Base-by-base conservation (phyloP, 2,888 invertebrate species). In the Baccha elongata region DNA sequence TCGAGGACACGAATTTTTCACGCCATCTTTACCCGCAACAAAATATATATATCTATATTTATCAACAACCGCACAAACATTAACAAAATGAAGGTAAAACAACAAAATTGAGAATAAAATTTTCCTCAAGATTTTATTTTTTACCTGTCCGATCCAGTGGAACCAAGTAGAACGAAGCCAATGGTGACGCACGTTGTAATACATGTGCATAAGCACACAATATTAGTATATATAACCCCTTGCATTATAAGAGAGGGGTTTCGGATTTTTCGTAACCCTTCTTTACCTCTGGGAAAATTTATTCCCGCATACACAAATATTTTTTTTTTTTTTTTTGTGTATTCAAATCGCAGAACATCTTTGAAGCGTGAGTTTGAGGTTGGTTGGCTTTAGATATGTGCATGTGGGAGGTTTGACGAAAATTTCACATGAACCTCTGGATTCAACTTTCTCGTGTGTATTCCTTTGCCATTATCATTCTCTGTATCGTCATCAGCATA, bases 101-200 rank as follows among this genome's bases (percentile, higher is more conserved):
- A 53, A 3, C 0, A 32, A 32, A 32, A 55, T 17, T 68, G 64
- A 80, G 67, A 68, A 69, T 64, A 71, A n/a, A 58, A 67, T 67
- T 83, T 83, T 53, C 8, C 65, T 67, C 42, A 23, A 52, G 76
- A 62, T 67, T 81, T 81, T 67, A 81, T 67, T 67, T n/a, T 65
- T 76, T 71, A 81, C 75, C 81, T 83, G 81, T 76, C 81, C 72
- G 62, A 72, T 76, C 58, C 64, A 48, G 37, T 58, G 69, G 64
- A 71, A 75, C 44, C 58, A 23, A 23, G 23, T 58, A 37, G 55
- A 58, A 58, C 58, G 58, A 58, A 58, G 58, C 55, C 55, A 55
- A 55, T 55, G 40, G 10, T 55, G 55, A 55, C 21, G 55, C 55
- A 37, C 55, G 55, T 37, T 55, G 23, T 55, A 7, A 23, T 48